A percentile compares a stretch with the other conserved stretches of the same genome.
Evolutionary conservation across 2,797 vertebrate species (phyloP).

Genomic region (Pempheris klunzingeri): DNA sequence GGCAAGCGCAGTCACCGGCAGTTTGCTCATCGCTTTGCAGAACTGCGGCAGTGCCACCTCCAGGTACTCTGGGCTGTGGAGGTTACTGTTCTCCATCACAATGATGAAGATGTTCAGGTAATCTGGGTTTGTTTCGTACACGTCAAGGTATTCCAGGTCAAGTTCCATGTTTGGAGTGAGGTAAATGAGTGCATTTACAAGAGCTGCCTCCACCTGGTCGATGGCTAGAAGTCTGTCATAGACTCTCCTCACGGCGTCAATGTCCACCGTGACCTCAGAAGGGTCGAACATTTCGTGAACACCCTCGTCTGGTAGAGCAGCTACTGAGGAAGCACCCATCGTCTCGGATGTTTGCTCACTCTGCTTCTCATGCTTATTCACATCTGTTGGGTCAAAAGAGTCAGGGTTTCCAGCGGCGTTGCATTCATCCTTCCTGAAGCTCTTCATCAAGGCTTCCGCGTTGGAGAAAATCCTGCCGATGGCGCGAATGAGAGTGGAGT

Average conservation of each 20-base stretch:
- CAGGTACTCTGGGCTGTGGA: constrained; percentile 98
- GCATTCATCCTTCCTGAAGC: constrained; percentile 92
- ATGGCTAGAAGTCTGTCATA: constrained; percentile 92
- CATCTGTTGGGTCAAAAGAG: constrained; percentile 88
- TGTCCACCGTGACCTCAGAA: constrained; percentile 92
- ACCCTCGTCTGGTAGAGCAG: constrained; percentile 84
- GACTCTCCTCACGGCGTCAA: constrained; percentile 93
- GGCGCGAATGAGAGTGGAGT: constrained; percentile 92
- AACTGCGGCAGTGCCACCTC: constrained; percentile 96
- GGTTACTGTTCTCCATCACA: constrained; percentile 97
- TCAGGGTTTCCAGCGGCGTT: constrained; percentile 88
- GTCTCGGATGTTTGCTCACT: constrained; percentile 85
- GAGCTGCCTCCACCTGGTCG: constrained; percentile 94
- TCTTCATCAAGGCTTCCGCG: constrained; percentile 93
- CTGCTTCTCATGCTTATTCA: constrained; percentile 88
- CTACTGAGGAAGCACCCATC: constrained; percentile 85
- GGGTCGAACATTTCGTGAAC: constrained; percentile 82
- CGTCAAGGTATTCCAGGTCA: constrained; percentile 97
- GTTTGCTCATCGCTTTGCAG: constrained; percentile 98
- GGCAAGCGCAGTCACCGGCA: constrained; percentile 92
- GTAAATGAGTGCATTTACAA: constrained; percentile 96
- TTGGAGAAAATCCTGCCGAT: constrained; percentile 96
- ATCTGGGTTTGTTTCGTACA: constrained; percentile 94
- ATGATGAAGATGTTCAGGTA: constrained; percentile 98
- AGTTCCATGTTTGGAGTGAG: constrained; percentile 97